Evolutionary conservation across 2,888 invertebrate species (phyloP).

Genomic region (Saturnia japonica): DNA sequence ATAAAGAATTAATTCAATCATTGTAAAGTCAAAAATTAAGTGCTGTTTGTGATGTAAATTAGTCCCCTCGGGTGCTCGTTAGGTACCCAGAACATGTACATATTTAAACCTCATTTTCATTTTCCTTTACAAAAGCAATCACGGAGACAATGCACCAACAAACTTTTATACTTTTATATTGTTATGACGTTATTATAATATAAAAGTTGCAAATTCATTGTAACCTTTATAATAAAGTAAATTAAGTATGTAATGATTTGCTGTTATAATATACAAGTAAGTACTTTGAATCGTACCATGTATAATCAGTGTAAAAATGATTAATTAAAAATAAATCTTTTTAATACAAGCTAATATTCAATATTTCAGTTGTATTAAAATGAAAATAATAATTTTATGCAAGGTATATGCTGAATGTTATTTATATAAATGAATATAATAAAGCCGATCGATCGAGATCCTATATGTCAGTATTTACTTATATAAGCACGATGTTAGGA

Average conservation of each 20-base stretch:
- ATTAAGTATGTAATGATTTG: neutral
- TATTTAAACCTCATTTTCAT: constrained; percentile 1
- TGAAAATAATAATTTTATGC: too few relatives aligned
- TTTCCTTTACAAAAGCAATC: constrained; percentile 1
- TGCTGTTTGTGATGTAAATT: neutral
- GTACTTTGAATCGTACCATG: too few relatives aligned
- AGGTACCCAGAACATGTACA: neutral
- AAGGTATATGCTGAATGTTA: too few relatives aligned
- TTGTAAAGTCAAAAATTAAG: neutral
- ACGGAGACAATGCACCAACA: neutral
- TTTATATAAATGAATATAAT: too few relatives aligned
- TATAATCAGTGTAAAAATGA: too few relatives aligned
- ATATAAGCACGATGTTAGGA: too few relatives aligned
- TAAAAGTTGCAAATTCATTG: neutral
- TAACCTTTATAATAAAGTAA: neutral
- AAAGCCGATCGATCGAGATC: too few relatives aligned
- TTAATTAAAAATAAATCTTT: too few relatives aligned
- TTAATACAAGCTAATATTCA: too few relatives aligned
- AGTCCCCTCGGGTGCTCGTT: neutral
- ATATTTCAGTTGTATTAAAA: too few relatives aligned
- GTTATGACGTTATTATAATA: neutral
- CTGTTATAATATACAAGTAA: neutral
- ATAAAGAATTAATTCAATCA: neutral
- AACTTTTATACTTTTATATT: neutral
- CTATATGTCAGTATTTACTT: too few relatives aligned